These are phyloP conservation scores for Caenorhabditis afra DNA, from an alignment of 2,888 invertebrate species.

Conservation along the genomic window DNA sequence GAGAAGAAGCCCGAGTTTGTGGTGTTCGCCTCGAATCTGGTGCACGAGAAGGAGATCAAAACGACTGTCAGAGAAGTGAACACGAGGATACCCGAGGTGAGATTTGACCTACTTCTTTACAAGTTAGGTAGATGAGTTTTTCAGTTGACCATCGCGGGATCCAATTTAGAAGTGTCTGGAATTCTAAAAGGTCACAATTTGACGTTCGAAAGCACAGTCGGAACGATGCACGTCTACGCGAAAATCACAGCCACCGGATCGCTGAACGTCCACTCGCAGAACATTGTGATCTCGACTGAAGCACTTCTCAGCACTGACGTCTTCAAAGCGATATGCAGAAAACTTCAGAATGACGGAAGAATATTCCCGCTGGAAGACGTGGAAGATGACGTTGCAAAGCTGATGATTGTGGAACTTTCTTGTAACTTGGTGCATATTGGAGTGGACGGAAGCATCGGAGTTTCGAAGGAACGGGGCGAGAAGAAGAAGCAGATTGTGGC, in stretches of 20 bases:
- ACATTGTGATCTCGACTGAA: constrained; percentile 69
- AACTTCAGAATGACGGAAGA: constrained; percentile 67
- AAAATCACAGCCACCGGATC: constrained; percentile 54
- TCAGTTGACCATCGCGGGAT: constrained; percentile 67
- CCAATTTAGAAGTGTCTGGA: constrained; percentile 70
- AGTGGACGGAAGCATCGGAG: constrained; percentile 67
- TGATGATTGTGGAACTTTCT: constrained; percentile 51
- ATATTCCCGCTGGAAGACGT: constrained; percentile 59
- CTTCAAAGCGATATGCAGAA: constrained; percentile 62
- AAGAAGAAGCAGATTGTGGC: constrained; percentile 56
- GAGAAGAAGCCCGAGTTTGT: constrained; percentile 68
- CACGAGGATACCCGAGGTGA: constrained; percentile 61
- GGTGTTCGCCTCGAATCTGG: constrained; percentile 60
- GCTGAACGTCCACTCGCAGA: constrained; percentile 63
- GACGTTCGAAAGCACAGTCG: constrained; percentile 68
- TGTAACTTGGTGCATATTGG: constrained; percentile 68
- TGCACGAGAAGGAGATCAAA: constrained; percentile 66
- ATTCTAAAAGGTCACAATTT: constrained; percentile 63
- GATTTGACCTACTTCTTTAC: neutral
- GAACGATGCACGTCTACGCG: constrained; percentile 71
- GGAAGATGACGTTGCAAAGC: constrained; percentile 12
- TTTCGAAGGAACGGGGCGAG: constrained; percentile 57
- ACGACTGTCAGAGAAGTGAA: constrained; percentile 69
- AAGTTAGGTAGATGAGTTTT: neutral
- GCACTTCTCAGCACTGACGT: constrained; percentile 61